Base-by-base conservation (phyloP, 2,113 vertebrate genomes). In the Etheostoma spectabile region DNA sequence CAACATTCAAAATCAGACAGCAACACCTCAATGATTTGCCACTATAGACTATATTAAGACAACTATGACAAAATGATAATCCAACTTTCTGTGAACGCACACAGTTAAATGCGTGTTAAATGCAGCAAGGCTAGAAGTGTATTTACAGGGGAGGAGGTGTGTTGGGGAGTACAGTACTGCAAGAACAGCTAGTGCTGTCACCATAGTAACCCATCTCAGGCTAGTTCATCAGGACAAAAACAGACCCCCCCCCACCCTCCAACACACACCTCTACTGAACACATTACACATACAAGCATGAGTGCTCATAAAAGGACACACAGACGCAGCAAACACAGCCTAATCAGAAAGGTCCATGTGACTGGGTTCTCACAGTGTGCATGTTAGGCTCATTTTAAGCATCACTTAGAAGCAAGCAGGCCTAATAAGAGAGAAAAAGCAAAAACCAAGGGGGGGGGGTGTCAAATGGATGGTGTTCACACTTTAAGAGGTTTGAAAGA, bases 191-290 rank as follows among this genome's bases (percentile, higher is more conserved):
- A 86, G 57, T 80, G 60, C 86, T 65, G 86, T 92, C 88, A 71
- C 90, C 89, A 92, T 93, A 90, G 91, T 66, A 90, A 93, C 91
- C 46, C 27, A 83, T 86, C 76, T 82, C 76, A 78, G 71, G 71
- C 63, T 77, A 72, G 61, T 88, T 82, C 75, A 86, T 82, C 75
- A 68, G 88, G 83, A 88, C 90, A 86, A 86, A 86, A 92, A 91
- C 89, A 91, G 77, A 84, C 51, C 49, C 51, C 73, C 74, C 62
- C 55, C 35, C 42, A 6, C 38, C 21, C 33, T 53, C 76, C 67
- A 46, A 81, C 49, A 83, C 78, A 68, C 55, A 70, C 62, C n/a
- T 21, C 57, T 56, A 49, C 2, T 30, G 72, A 24, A 76, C 77
- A 59, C 80, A 66, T 74, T 67, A 77, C 65, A 75, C 65, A 77